Base-by-base conservation (phyloP, 1,140 invertebrate genomes). In the Physella acuta region DNA sequence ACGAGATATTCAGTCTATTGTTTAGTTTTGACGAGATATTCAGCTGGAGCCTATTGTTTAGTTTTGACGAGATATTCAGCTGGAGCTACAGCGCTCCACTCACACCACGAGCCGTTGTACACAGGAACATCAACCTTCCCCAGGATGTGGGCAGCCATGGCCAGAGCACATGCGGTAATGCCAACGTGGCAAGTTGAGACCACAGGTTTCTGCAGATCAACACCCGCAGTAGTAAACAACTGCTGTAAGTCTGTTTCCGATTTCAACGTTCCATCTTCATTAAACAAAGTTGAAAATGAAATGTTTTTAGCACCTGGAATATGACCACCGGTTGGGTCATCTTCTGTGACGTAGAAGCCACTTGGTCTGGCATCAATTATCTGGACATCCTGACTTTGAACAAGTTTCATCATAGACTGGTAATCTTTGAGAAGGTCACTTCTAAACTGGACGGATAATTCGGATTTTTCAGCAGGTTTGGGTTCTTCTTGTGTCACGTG, bases 401-500 rank as follows among this genome's bases (percentile, higher is more conserved):
- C 44, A 70, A 70, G 74, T 3, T 73, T 68, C n/a, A 70, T 26
- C 68, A 78, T 74, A 31, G 63, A 69, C 37, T 74, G 58, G 56
- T 61, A 78, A 17, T 65, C 68, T 26, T 68, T 24, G n/a, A 74
- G 17, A 24, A 75, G 34, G 20, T 63, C 36, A 51, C 55, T 56
- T 64, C 75, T 65, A 3, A 75, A 76, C 11, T 59, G 72, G 11
- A 74, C 76, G n/a, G 70, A 70, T 69, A 81, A 84, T 26, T 14
- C 28, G 17, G 55, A 58, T 58, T 5, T 71, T 62, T 76, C 59
- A 26, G 34, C 51, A 16, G 72, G 60, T 20, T 52, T 49, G 8
- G 75, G 71, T 44, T 62, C 52, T 56, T 78, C 71, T 8, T n/a
- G 49, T 14, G 70, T 71, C 1, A 68, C 62, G 49, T 73, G 70